Conservation (phyloP, 2,888 invertebrate species). For the Diaphora mendica region DNA sequence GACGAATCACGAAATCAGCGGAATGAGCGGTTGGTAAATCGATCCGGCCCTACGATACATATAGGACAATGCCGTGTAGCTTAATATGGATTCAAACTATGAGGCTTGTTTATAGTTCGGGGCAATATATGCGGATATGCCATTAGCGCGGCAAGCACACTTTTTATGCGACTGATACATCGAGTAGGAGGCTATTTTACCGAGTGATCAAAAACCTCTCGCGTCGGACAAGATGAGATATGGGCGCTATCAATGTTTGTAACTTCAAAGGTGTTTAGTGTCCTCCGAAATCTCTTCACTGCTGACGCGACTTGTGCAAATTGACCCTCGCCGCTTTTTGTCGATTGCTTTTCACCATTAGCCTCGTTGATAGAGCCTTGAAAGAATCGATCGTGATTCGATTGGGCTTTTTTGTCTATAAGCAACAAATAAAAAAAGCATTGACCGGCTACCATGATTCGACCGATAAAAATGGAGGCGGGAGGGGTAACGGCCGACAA, state of each 20-base stretch:
- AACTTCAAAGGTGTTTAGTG: conserved; percentile 8
- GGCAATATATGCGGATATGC: neutral
- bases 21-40: neutral
- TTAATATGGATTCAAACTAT: neutral
- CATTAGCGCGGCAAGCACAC: neutral
- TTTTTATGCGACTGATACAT: too few species aligned
- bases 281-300: neutral
- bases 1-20: neutral
- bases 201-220: neutral
- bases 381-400: conserved; percentile 21
- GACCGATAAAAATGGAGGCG: conserved; percentile 14
- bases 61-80: neutral
- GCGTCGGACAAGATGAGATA: conserved; percentile 2
- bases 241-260: conserved; percentile 19
- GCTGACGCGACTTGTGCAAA: conserved; percentile 36
- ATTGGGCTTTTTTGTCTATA: conserved; percentile 17
- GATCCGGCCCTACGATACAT: neutral
- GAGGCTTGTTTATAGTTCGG: neutral
- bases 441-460: conserved; percentile 14
- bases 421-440: conserved; percentile 15
- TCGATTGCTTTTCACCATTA: conserved; percentile 40
- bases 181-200: conserved; percentile 1
- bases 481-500: conserved; percentile 12
- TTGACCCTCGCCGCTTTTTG: conserved; percentile 45
- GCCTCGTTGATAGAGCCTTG: conserved; percentile 27